Evolutionary conservation across 2,888 invertebrate species (phyloP), one percentile per base, ranked within the genome.

Genomic region (Nephrotoma flavescens): DNA sequence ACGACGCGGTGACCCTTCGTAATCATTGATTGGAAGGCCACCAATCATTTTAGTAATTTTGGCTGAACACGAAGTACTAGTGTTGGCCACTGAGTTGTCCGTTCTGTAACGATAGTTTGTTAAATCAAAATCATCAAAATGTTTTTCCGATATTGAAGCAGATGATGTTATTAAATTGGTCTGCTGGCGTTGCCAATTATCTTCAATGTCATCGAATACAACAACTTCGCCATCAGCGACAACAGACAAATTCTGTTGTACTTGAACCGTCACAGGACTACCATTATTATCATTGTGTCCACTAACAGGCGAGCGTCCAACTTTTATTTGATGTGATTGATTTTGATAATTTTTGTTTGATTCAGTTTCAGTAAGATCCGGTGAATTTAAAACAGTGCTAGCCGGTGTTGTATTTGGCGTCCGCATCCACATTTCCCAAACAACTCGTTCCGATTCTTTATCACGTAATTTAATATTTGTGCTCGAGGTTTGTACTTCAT

Each of bases 1-100:
- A 89, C 97, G 94, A 89, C 97, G 93, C 15, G 97, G 97, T 83
- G 97, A 97, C 15, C 97, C 97, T 89, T 97, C 97, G 90, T 98
- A 98, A 90, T 97, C 97, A 31, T 97, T 97, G 89, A 98, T 97
- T n/a, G 97, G 97, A 84, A 91, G 87, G 87, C 91, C 91, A 1
- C 91, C 91, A 89, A 91, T 91, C 91, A 91, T 91, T 89, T 91
- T 91, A 41, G 91, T 91, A 0, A 91, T 91, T 88, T 91, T 91
- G 87, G 31, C 42, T 47, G 71, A 57, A 87, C 19, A 15, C 6
- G 4, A 83, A 0, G 15, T 19, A 84, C 41, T 42, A 6, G 15
- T 57, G 9, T 83, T 86, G n/a, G 12, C 19, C 1, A 85, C 41
- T 83, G 83, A 41, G 9, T 41, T 83, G 12, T 83, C 41, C 7